These are phyloP conservation scores for Drosophila melanocephala DNA, from an alignment of 2,888 invertebrate species.

Conservation along the genomic window DNA sequence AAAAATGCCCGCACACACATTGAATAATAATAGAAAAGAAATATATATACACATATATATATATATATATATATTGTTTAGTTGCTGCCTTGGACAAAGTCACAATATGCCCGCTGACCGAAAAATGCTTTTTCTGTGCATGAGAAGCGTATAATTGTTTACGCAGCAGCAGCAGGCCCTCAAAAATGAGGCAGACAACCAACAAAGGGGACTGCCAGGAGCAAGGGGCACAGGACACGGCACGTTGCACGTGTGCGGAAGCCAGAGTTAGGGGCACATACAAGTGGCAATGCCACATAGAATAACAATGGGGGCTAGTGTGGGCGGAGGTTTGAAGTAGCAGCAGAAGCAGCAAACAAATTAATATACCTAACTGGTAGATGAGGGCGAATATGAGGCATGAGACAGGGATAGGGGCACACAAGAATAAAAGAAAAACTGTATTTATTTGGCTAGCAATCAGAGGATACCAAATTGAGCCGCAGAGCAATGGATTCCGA, in stretches of 20 bases:
- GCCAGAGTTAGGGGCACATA: conserved; percentile 37
- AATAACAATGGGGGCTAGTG: conserved; percentile 48
- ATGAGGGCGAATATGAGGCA: not conserved
- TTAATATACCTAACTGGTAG: conserved; percentile 59
- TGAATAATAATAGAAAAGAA: conserved; percentile 5
- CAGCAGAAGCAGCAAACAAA: conserved; percentile 60
- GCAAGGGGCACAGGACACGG: conserved; percentile 40
- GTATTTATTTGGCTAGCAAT: conserved; percentile 56
- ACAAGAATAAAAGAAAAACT: conserved; percentile 24
- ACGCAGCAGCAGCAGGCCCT: conserved; percentile 37
- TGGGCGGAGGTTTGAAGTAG: conserved; percentile 33
- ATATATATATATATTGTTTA: not conserved
- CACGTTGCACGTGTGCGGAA: conserved; percentile 32
- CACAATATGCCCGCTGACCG: conserved; percentile 24
- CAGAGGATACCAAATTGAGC: conserved; percentile 20
- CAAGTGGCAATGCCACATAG: conserved; percentile 46
- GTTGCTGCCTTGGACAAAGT: conserved; percentile 16
- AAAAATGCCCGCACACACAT: not conserved
- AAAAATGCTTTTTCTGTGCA: conserved; percentile 8
- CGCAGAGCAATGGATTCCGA: not conserved
- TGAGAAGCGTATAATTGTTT: conserved; percentile 60
- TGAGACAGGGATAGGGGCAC: not conserved
- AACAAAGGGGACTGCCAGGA: conserved; percentile 41
- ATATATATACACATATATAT: not conserved
- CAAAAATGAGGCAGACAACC: conserved; percentile 31